Conservation (phyloP, 1,140 invertebrate genomes). For the Pseudomyrmex pallidus region DNA sequence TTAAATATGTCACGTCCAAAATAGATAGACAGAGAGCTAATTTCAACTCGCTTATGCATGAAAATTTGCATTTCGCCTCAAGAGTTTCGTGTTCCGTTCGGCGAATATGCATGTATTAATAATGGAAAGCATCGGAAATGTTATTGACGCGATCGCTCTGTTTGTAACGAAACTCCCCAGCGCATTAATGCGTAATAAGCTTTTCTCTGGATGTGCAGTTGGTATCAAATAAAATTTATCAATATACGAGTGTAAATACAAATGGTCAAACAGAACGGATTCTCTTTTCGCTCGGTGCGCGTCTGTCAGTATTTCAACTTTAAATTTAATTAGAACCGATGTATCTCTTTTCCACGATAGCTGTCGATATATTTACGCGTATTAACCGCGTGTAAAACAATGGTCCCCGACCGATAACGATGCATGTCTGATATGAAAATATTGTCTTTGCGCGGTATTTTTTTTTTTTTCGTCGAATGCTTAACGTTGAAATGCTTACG, state of each 20-base stretch:
- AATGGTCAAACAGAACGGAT: neutral
- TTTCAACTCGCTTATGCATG: neutral
- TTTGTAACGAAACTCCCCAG: neutral
- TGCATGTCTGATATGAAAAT: slow-evolving; percentile 31
- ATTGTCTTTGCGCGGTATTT: slow-evolving; percentile 14
- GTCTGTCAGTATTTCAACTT: slow-evolving; percentile 60
- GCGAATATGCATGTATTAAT: neutral
- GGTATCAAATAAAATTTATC: slow-evolving; percentile 27
- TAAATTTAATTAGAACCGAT: slow-evolving; percentile 64
- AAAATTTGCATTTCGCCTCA: neutral
- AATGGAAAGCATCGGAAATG: neutral
- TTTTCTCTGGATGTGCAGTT: too few relatives aligned
- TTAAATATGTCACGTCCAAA: neutral
- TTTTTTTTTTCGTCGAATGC: neutral
- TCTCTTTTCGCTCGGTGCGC: slow-evolving; percentile 22
- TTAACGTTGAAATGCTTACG: neutral
- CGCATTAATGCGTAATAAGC: slow-evolving; percentile 19
- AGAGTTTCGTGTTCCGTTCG: neutral
- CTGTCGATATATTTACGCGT: slow-evolving; percentile 66
- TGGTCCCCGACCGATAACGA: neutral
- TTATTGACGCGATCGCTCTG: too few relatives aligned
- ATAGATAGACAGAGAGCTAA: neutral
- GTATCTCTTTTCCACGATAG: neutral
- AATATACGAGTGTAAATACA: neutral
- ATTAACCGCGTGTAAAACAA: slow-evolving; percentile 58